Percentiles rank a stretch among this genome's conserved stretches.
These are phyloP conservation scores for Rhadina sibilatrix DNA, from an alignment of 2,113 vertebrate species.

Conservation along the genomic window DNA sequence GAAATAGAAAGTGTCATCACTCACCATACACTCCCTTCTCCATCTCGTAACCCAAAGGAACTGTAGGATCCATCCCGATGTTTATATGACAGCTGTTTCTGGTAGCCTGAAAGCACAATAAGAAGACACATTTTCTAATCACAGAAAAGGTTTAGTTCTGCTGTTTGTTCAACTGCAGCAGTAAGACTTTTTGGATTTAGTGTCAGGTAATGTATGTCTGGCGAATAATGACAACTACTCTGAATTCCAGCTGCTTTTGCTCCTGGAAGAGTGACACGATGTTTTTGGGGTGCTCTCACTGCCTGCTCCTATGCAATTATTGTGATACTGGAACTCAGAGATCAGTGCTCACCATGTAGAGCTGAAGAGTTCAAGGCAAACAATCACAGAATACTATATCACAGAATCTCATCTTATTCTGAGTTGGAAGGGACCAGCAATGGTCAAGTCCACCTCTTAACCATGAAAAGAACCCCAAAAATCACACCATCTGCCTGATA, in stretches of 20 bases:
- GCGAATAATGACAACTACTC: background rate
- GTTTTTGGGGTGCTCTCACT: background rate
- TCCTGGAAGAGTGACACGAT: background rate
- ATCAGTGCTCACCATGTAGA: background rate
- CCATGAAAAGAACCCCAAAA: background rate
- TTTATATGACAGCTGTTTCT: constrained; percentile 83
- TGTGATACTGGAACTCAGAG: background rate
- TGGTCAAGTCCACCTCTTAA: background rate
- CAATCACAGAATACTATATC: background rate
- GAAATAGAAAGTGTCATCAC: background rate
- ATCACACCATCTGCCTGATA: background rate
- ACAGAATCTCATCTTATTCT: background rate
- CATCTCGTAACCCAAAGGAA: constrained; percentile 77
- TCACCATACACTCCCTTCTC: constrained; percentile 84
- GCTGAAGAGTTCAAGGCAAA: background rate
- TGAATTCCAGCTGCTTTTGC: background rate
- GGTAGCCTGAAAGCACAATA: constrained; percentile 79
- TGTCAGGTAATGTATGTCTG: background rate
- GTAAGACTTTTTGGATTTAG: background rate
- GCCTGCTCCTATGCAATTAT: background rate
- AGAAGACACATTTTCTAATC: background rate
- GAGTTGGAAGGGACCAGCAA: background rate
- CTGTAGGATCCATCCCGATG: constrained; percentile 86
- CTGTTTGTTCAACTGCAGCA: background rate
- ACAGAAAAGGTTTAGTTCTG: background rate